phyloP scores from a whole-genome alignment of 2,113 vertebrate genomes.

The Piaya cayana region DNA sequence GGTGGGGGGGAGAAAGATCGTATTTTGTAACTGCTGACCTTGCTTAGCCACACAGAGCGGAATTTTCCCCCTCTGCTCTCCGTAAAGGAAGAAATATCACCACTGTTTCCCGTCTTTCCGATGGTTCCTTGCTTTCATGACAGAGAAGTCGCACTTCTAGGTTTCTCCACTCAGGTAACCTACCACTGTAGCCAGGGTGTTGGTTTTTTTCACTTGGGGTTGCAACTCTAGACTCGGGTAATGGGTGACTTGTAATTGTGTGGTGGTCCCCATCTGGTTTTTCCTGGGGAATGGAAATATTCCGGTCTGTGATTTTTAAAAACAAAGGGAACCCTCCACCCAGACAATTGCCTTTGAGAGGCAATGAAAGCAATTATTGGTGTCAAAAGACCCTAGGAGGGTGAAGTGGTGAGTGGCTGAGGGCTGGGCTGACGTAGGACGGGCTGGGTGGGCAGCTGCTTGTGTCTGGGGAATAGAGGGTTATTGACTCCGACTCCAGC shows the following conservation, averaged over 20 bases:
- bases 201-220: not conserved
- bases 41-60: not conserved
- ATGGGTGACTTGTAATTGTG: not conserved
- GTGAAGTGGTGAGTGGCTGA: not conserved
- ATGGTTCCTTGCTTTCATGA: not conserved
- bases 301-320: not conserved
- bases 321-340: not conserved
- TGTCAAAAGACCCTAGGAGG: not conserved
- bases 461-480: not conserved
- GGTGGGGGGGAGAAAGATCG: not conserved
- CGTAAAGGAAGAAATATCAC: not conserved
- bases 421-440: not conserved
- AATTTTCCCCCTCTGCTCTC: not conserved
- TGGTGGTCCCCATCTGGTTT: not conserved
- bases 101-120: not conserved
- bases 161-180: not conserved
- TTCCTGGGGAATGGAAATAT: not conserved
- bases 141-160: not conserved
- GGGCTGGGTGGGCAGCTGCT: not conserved
- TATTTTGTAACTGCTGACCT: not conserved
- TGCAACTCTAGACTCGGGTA: not conserved
- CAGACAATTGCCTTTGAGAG: not conserved
- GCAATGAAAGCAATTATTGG: not conserved
- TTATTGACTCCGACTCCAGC: not conserved
- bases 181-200: not conserved